These are phyloP conservation scores for Sepiola atlantica DNA, from an alignment of 2,888 invertebrate genomes.

Conservation along the genomic window DNA sequence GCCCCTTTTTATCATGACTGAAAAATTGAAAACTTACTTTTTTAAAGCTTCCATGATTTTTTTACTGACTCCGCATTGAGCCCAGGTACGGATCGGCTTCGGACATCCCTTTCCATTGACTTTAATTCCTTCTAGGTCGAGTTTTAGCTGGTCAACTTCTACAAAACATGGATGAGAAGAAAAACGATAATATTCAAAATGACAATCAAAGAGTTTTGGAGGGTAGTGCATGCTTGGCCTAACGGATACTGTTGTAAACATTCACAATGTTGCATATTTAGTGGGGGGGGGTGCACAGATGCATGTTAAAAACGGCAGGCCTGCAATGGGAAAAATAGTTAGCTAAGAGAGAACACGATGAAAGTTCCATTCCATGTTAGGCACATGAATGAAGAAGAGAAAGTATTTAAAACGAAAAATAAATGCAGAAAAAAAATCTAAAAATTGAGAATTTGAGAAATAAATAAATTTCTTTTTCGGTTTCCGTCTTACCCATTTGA, in stretches of 20 bases:
- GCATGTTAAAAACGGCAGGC: too few species aligned
- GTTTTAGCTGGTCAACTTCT: conserved; percentile 76
- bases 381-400: too few species aligned
- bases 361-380: too few species aligned
- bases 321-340: too few species aligned
- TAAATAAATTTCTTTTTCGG: background rate
- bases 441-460: background rate
- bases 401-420: too few species aligned
- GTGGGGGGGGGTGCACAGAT: too few species aligned
- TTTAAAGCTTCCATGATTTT: conserved; percentile 94
- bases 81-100: conserved; percentile 94
- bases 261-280: too few species aligned
- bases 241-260: too few species aligned
- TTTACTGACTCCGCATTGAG: conserved; percentile 97
- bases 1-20: too few species aligned
- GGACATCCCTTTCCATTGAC: conserved; percentile 98
- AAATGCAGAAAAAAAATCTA: background rate
- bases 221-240: too few species aligned
- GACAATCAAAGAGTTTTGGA: too few species aligned
- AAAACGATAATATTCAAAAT: background rate
- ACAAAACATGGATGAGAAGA: conserved; percentile 51
- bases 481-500: conserved; percentile 80
- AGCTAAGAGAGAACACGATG: too few species aligned
- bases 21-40: conserved; percentile 79
- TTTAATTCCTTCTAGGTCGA: conserved; percentile 93